Percentiles rank a stretch among this genome's conserved stretches.
Conservation (phyloP, 1,140 invertebrate genomes). For the Megathymus violae region DNA sequence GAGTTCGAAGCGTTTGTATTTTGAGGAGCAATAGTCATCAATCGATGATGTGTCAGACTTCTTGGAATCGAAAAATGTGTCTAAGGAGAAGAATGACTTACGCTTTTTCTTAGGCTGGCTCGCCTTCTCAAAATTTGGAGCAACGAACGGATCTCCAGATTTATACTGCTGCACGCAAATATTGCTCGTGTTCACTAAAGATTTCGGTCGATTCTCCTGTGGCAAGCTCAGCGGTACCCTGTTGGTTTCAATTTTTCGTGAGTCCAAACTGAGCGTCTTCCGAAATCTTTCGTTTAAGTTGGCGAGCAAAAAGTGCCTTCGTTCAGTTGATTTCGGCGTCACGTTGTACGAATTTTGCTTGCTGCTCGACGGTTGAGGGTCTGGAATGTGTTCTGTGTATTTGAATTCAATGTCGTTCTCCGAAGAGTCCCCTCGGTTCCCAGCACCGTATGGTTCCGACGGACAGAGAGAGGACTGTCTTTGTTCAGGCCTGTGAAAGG, state of each 20-base stretch:
- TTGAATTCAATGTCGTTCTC: constrained; percentile 78
- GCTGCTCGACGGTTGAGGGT: constrained; percentile 70
- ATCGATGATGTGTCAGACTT: constrained; percentile 79
- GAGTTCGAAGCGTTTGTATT: constrained; percentile 80
- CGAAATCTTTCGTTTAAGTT: constrained; percentile 81
- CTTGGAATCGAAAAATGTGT: constrained; percentile 80
- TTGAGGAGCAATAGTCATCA: constrained; percentile 81
- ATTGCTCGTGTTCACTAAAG: constrained; percentile 74
- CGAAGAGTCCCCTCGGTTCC: constrained; percentile 56
- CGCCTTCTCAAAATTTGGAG: constrained; percentile 68
- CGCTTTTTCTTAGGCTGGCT: constrained; percentile 77
- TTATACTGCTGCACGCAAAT: constrained; percentile 72
- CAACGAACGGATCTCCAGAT: constrained; percentile 56
- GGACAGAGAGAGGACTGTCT: constrained; percentile 63
- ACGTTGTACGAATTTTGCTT: constrained; percentile 76
- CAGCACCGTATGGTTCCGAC: constrained; percentile 56
- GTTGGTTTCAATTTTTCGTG: constrained; percentile 72
- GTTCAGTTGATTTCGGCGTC: constrained; percentile 72
- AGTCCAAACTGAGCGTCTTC: constrained; percentile 80
- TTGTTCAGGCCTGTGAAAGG: constrained; percentile 68
- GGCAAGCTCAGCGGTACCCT: constrained; percentile 63
- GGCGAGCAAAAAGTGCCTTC: constrained; percentile 69
- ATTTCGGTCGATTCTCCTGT: constrained; percentile 72
- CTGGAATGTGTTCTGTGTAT: constrained; percentile 75
- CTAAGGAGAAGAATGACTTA: constrained; percentile 81